phyloP scores from a whole-genome alignment of 64 coral and sea anemone species.

The Montipora cactus region DNA sequence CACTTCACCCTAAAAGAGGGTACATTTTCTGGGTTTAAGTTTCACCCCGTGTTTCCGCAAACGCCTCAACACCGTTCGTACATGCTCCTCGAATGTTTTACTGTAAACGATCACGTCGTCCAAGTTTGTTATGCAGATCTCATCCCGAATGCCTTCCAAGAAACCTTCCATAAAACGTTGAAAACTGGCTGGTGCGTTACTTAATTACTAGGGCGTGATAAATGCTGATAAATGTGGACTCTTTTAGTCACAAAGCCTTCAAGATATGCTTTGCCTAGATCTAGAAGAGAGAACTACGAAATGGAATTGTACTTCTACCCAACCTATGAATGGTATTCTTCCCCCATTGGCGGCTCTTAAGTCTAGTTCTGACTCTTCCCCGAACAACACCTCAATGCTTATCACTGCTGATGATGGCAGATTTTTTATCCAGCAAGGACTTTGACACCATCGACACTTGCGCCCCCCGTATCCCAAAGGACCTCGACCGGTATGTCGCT shows the following conservation, averaged over 20 bases:
- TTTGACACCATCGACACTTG: conserved; percentile 47
- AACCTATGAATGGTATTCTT: conserved; percentile 28
- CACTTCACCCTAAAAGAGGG: conserved; percentile 7
- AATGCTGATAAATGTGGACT: conserved; percentile 10
- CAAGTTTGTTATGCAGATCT: no score
- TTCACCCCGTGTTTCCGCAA: no score
- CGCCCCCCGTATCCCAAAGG: conserved; percentile 45
- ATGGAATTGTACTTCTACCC: not conserved
- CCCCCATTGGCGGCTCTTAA: conserved; percentile 61
- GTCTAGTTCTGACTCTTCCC: not conserved
- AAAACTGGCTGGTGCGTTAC: no score
- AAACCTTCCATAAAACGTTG: not conserved
- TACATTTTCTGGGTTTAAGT: not conserved
- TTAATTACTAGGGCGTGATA: conserved; percentile 56
- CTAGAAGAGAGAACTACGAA: not conserved
- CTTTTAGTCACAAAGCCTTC: not conserved
- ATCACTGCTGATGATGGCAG: not conserved
- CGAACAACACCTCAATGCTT: conserved; percentile 1
- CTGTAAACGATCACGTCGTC: no score
- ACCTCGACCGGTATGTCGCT: not conserved
- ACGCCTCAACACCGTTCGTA: no score
- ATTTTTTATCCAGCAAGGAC: not conserved
- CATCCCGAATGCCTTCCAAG: no score
- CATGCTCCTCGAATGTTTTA: no score
- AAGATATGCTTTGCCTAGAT: no score